Conservation (phyloP, 1,140 invertebrate genomes). For the Trachymyrmex septentrionalis region DNA sequence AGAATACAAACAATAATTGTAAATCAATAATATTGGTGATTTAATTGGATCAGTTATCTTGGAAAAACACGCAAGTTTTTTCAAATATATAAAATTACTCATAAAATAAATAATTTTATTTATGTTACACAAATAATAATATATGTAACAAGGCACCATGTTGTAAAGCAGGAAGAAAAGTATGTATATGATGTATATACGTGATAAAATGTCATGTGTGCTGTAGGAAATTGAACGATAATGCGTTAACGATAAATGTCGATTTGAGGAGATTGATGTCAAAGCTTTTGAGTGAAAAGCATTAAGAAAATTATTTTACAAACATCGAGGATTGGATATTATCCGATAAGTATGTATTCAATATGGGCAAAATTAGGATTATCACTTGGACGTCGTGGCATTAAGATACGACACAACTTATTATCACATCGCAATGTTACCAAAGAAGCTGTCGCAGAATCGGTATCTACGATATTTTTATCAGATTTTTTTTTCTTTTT, state of each 20-base stretch:
- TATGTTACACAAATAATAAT: neutral
- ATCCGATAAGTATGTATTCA: constrained; percentile 8
- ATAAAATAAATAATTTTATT: neutral
- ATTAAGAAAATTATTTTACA: neutral
- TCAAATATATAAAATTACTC: neutral
- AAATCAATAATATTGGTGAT: neutral
- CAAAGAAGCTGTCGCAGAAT: constrained; percentile 6
- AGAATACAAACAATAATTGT: no score
- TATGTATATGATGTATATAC: neutral
- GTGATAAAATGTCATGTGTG: neutral
- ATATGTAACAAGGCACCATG: neutral
- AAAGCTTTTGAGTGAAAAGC: neutral
- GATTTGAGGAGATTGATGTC: neutral
- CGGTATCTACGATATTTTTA: constrained; percentile 37
- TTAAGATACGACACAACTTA: neutral
- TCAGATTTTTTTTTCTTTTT: neutral
- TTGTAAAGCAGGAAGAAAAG: neutral
- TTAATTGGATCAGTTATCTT: neutral
- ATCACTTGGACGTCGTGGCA: neutral
- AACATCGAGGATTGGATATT: neutral
- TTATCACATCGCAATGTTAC: neutral
- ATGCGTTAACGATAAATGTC: neutral
- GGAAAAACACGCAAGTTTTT: neutral
- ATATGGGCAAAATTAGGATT: constrained; percentile 10
- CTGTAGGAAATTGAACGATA: neutral